A percentile compares a stretch with the other conserved stretches of the same genome.
These are phyloP conservation scores for Chionis minor DNA, from an alignment of 2,113 vertebrate species.

Conservation along the genomic window DNA sequence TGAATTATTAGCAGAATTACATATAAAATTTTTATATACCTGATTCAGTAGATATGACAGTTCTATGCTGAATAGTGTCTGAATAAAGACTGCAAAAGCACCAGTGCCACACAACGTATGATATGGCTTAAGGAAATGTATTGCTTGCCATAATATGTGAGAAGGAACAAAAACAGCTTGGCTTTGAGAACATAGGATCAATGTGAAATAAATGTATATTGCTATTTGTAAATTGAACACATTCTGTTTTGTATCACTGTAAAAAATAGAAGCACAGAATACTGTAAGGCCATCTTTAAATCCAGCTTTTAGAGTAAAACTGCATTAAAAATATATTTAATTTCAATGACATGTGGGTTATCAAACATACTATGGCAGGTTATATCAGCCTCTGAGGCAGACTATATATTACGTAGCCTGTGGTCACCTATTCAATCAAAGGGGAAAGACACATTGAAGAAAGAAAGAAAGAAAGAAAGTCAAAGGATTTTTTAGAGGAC, in stretches of 20 bases:
- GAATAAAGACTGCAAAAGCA: not conserved
- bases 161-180: not conserved
- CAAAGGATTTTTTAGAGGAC: not conserved
- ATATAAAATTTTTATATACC: not conserved
- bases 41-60: not conserved
- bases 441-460: not conserved
- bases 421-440: not conserved
- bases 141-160: not conserved
- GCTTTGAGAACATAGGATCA: not conserved
- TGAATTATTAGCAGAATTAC: not conserved
- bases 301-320: not conserved
- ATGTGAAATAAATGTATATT: not conserved
- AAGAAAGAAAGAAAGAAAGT: not conserved
- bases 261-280: not conserved
- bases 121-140: not conserved
- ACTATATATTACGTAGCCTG: not conserved
- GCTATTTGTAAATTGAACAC: not conserved
- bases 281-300: not conserved
- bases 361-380: not conserved
- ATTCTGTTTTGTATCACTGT: not conserved
- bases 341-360: not conserved
- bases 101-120: not conserved
- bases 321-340: not conserved
- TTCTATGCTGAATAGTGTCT: not conserved
- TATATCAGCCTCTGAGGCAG: not conserved